A percentile compares a stretch with the other conserved stretches of the same genome.
phyloP scores from a whole-genome alignment of 2,888 invertebrate genomes.

The Chironomus tentans region DNA sequence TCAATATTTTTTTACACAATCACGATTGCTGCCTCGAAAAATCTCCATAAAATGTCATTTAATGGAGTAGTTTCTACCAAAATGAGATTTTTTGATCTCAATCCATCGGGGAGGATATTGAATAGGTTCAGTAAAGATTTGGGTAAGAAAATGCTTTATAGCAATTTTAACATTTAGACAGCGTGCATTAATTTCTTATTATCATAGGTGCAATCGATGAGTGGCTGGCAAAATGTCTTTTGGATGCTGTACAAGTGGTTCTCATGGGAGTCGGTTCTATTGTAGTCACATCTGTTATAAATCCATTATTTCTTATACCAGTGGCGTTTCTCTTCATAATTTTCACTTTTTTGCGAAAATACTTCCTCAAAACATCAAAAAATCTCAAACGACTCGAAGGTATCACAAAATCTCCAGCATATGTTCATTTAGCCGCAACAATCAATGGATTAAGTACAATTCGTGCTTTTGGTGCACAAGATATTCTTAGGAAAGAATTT shows the following conservation, averaged over 20 bases:
- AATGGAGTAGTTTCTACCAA: slow-evolving; percentile 41
- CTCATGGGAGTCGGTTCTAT: slow-evolving; percentile 48
- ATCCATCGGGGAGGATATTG: slow-evolving; percentile 70
- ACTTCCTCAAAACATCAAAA: slow-evolving; percentile 60
- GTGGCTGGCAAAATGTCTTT: slow-evolving; percentile 56
- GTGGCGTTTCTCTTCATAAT: slow-evolving; percentile 48
- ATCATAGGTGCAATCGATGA: slow-evolving; percentile 58
- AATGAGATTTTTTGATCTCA: slow-evolving; percentile 72
- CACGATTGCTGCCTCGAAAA: slow-evolving; percentile 55
- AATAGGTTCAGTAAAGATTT: slow-evolving; percentile 77
- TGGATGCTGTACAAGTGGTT: slow-evolving; percentile 53
- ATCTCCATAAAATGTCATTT: slow-evolving; percentile 65
- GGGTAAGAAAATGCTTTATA: slow-evolving; percentile 34
- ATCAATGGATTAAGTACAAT: slow-evolving; percentile 67
- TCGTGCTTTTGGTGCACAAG: slow-evolving; percentile 57
- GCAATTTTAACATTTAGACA: too few species aligned
- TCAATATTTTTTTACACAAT: slow-evolving; percentile 49
- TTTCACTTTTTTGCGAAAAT: slow-evolving; percentile 50
- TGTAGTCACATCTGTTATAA: slow-evolving; percentile 52
- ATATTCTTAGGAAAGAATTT: slow-evolving; percentile 53
- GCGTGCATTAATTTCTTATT: too few species aligned
- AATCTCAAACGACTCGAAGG: slow-evolving; percentile 58
- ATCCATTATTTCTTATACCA: slow-evolving; percentile 51
- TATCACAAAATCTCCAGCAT: slow-evolving; percentile 66
- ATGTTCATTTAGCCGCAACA: slow-evolving; percentile 65